A percentile compares a stretch with the other conserved stretches of the same genome.
Evolutionary conservation across 2,113 vertebrate species (phyloP).

Genomic region (Mormyrus lacerda): DNA sequence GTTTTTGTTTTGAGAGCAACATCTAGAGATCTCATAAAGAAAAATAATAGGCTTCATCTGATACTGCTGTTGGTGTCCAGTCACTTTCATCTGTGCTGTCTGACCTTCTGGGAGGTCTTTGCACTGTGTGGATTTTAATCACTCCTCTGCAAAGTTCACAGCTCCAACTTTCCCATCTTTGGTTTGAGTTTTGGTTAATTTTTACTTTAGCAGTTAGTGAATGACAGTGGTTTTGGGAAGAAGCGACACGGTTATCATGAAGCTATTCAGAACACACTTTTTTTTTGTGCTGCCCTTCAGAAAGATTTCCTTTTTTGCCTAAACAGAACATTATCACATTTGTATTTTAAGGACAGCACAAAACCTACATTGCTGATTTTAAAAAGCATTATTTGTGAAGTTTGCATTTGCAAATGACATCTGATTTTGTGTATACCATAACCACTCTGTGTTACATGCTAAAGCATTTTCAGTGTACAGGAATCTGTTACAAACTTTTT

Average conservation of each 20-base stretch:
- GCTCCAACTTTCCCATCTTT: background rate
- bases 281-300: background rate
- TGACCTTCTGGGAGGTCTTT: background rate
- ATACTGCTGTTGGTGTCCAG: constrained; percentile 39
- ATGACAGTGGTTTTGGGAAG: background rate
- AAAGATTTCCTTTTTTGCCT: background rate
- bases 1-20: constrained; percentile 68
- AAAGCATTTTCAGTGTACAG: constrained; percentile 1
- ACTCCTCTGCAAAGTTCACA: background rate
- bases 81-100: background rate
- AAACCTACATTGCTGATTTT: background rate
- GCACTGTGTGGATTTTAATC: constrained; percentile 8
- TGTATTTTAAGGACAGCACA: background rate
- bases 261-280: background rate
- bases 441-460: constrained; percentile 6
- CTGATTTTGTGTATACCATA: background rate
- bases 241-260: background rate
- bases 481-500: constrained; percentile 9
- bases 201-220: background rate
- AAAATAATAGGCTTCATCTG: constrained; percentile 57
- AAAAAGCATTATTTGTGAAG: background rate
- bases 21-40: constrained; percentile 67
- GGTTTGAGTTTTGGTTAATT: background rate
- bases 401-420: background rate
- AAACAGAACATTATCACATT: background rate